These are phyloP conservation scores for Cricetomys ansorgei DNA, from an alignment of 2,113 vertebrate species.

Conservation along the genomic window DNA sequence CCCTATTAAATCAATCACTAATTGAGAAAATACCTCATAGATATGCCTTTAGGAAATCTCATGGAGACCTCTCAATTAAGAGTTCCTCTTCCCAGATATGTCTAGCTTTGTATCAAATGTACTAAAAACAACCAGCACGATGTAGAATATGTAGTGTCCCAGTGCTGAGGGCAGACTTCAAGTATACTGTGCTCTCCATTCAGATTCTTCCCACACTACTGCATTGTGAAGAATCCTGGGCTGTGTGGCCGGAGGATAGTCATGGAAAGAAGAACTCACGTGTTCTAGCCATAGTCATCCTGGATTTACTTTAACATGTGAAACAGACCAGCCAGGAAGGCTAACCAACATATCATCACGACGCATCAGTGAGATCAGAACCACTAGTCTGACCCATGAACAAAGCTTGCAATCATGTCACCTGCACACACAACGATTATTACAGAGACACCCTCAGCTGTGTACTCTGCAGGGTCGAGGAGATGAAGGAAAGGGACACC, in stretches of 20 bases:
- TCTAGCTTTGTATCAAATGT: not conserved
- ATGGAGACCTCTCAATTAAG: not conserved
- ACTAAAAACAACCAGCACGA: not conserved
- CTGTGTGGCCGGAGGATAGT: not conserved
- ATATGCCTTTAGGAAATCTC: not conserved
- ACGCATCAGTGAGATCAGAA: not conserved
- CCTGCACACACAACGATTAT: not conserved
- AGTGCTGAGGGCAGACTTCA: not conserved
- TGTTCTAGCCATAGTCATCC: not conserved
- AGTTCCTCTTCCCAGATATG: not conserved
- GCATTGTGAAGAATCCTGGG: not conserved
- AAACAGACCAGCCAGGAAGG: not conserved
- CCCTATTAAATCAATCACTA: not conserved
- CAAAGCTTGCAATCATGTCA: not conserved
- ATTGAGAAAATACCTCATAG: not conserved
- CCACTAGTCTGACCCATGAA: not conserved
- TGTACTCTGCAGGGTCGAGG: not conserved
- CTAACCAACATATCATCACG: not conserved
- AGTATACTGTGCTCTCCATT: not conserved
- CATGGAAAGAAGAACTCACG: not conserved
- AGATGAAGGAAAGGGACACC: not conserved
- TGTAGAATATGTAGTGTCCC: not conserved
- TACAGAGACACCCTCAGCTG: not conserved
- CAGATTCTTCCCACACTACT: not conserved
- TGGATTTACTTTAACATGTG: not conserved